These are phyloP conservation scores for Ammospiza nelsoni DNA, from an alignment of 2,113 vertebrate genomes.

Conservation along the genomic window DNA sequence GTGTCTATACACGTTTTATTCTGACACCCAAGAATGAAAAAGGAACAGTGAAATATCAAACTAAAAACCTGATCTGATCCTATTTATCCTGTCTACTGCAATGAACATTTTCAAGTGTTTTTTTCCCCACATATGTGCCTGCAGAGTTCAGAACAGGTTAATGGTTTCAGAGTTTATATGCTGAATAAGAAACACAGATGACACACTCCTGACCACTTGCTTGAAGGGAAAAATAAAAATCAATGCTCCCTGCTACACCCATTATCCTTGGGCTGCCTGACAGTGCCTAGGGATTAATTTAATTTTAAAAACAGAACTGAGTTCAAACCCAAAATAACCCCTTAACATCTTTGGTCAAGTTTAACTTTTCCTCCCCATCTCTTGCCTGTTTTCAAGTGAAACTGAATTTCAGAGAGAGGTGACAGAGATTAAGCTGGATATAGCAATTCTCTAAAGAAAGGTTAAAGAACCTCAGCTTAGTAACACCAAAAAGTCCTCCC, in stretches of 20 bases:
- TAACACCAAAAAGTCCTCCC: not conserved
- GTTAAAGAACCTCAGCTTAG: not conserved
- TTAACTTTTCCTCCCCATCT: not conserved
- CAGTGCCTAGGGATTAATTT: constrained; percentile 15
- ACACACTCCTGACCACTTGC: not conserved
- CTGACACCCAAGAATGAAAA: not conserved
- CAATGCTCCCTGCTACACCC: not conserved
- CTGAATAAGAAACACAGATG: not conserved
- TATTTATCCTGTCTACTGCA: not conserved
- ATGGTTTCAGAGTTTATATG: not conserved
- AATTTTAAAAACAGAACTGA: not conserved
- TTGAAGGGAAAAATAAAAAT: not conserved
- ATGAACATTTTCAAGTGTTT: not conserved
- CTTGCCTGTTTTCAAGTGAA: not conserved
- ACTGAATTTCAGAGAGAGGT: not conserved
- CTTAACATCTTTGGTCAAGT: not conserved
- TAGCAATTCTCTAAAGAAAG: not conserved
- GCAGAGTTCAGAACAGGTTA: not conserved
- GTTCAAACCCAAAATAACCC: constrained; percentile 28
- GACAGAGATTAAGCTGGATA: not conserved
- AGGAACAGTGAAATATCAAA: not conserved
- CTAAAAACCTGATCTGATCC: not conserved
- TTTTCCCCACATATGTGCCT: not conserved
- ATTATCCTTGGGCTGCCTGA: not conserved
- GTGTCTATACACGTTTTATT: not conserved